Percentiles rank a stretch among this genome's conserved stretches.
Evolutionary conservation across 2,113 vertebrate genomes (phyloP).

Genomic region (Rhizomys pruinosus): DNA sequence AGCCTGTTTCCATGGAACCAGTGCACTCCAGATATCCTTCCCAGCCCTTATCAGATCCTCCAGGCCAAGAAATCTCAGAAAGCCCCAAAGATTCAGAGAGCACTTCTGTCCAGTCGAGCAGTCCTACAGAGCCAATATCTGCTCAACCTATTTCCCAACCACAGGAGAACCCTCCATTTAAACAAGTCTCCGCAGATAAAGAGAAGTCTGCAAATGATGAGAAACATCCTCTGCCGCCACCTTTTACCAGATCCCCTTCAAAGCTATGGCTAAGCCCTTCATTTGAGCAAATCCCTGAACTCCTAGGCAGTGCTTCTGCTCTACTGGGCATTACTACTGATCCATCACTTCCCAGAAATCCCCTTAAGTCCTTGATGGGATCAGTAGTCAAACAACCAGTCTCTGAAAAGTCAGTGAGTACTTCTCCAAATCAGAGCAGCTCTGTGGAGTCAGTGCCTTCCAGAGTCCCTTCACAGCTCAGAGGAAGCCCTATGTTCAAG

Average conservation of each 20-base stretch:
- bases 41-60: not conserved
- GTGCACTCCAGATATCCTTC: not conserved
- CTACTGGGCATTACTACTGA: too few relatives aligned
- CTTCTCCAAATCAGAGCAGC: not conserved
- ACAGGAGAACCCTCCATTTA: too few relatives aligned
- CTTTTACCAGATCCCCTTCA: not conserved
- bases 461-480: not conserved
- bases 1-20: not conserved
- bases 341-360: not conserved
- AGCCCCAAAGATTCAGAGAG: not conserved
- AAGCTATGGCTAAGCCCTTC: not conserved
- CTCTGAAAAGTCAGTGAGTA: not conserved
- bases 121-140: too few relatives aligned
- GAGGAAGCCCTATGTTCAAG: not conserved
- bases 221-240: not conserved
- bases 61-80: not conserved
- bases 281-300: not conserved
- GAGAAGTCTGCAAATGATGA: not conserved
- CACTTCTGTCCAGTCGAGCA: not conserved
- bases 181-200: not conserved
- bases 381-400: not conserved
- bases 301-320: not conserved
- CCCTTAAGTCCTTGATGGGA: not conserved
- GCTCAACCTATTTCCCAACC: too few relatives aligned
- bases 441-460: not conserved